These are phyloP conservation scores for Pammene fasciana DNA, from an alignment of 2,888 invertebrate species.

Conservation along the genomic window DNA sequence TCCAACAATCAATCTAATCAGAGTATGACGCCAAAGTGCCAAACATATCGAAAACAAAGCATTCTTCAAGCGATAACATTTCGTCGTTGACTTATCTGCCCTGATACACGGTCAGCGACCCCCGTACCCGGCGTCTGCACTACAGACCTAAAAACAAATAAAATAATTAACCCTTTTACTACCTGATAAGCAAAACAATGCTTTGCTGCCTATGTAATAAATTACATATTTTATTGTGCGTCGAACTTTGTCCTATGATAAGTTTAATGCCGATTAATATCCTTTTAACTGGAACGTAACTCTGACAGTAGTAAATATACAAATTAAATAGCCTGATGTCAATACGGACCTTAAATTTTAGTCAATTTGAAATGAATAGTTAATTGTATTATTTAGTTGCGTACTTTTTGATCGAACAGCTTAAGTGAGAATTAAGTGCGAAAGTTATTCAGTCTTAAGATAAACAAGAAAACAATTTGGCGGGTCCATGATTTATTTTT, in stretches of 20 bases:
- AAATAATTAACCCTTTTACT: slow-evolving; percentile 26
- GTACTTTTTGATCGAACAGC: no score
- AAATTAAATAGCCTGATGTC: slow-evolving; percentile 15
- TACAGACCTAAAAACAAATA: slow-evolving; percentile 58
- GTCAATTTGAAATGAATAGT: not conserved
- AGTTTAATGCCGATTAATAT: slow-evolving; percentile 19
- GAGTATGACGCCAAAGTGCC: slow-evolving; percentile 62
- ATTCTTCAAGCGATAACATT: slow-evolving; percentile 74
- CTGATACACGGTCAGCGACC: slow-evolving; percentile 78
- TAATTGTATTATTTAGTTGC: no score
- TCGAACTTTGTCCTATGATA: slow-evolving; percentile 16
- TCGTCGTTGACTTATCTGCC: slow-evolving; percentile 72
- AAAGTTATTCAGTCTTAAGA: no score
- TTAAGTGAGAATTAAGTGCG: no score
- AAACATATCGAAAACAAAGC: slow-evolving; percentile 77
- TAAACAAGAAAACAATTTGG: no score
- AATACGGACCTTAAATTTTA: not conserved
- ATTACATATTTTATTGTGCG: not conserved
- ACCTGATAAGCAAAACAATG: slow-evolving; percentile 8
- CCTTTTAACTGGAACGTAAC: slow-evolving; percentile 17
- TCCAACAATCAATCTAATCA: slow-evolving; percentile 67
- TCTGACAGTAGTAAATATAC: slow-evolving; percentile 12
- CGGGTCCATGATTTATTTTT: no score
- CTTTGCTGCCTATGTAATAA: slow-evolving; percentile 15
- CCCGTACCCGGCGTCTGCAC: slow-evolving; percentile 57